phyloP scores from a whole-genome alignment of 1,140 invertebrate species.

The Xylocopa sonorina region DNA sequence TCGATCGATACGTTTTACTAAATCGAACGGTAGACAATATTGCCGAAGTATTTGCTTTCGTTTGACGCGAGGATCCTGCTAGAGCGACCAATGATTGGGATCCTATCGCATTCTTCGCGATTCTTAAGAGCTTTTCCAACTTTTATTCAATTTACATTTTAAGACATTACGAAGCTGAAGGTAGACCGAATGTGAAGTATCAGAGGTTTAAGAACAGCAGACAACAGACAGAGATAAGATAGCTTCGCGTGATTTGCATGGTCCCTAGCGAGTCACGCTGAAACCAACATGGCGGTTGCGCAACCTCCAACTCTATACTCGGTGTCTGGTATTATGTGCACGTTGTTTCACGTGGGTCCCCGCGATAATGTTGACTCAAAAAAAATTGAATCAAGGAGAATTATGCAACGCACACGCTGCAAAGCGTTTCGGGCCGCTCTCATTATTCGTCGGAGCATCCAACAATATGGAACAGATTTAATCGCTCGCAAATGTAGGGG shows the following conservation, averaged over 20 bases:
- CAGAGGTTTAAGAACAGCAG: not conserved
- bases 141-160: too few species aligned
- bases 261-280: not conserved
- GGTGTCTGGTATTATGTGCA: not conserved
- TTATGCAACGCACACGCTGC: conserved; percentile 1
- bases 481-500: not conserved
- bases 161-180: too few species aligned
- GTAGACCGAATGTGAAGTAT: not conserved
- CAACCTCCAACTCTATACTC: conserved; percentile 27
- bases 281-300: conserved; percentile 25
- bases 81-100: too few species aligned
- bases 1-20: too few species aligned
- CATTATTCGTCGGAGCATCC: not conserved
- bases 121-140: too few species aligned
- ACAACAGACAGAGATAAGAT: not conserved
- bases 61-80: too few species aligned
- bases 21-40: too few species aligned
- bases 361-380: conserved; percentile 23
- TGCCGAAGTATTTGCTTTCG: too few species aligned
- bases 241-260: not conserved
- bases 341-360: conserved; percentile 15
- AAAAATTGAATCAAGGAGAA: conserved; percentile 28
- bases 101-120: too few species aligned
- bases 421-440: not conserved
- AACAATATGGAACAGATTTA: not conserved